These are phyloP conservation scores for Nothobranchius kuhntae DNA, from an alignment of 2,113 vertebrate genomes.

Conservation along the genomic window DNA sequence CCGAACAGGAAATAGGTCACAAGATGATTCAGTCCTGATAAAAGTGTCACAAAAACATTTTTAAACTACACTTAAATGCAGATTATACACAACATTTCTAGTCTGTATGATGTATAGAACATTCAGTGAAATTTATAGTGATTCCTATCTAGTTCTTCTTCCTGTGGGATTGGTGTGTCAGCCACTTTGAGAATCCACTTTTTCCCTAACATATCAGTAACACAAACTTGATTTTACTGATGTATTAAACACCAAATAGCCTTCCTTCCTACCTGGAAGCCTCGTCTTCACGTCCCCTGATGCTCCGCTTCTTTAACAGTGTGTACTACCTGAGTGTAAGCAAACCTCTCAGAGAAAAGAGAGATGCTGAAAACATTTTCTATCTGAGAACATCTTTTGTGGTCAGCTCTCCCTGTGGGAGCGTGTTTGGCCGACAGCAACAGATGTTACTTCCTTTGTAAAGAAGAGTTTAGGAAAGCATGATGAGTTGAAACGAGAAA, in stretches of 20 bases:
- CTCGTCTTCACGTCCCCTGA: neutral
- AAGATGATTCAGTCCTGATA: too few species aligned
- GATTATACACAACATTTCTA: too few species aligned
- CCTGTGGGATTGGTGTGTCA: too few species aligned
- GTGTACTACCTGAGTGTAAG: conserved; percentile 1
- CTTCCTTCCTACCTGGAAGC: neutral
- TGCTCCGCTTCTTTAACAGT: conserved; percentile 8
- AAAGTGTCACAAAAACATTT: too few species aligned
- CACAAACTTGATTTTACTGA: neutral
- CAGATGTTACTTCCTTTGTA: conserved; percentile 30
- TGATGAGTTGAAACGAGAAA: neutral
- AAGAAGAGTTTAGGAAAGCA: neutral
- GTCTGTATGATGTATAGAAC: too few species aligned
- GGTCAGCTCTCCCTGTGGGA: conserved; percentile 28
- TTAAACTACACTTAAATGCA: too few species aligned
- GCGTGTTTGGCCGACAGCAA: conserved; percentile 12
- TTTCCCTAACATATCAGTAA: neutral
- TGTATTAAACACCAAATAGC: neutral
- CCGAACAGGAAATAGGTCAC: too few species aligned
- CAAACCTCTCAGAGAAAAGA: conserved; percentile 13
- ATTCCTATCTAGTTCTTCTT: too few species aligned
- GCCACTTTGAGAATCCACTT: neutral
- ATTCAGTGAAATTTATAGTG: too few species aligned
- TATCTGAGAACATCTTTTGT: conserved; percentile 22
- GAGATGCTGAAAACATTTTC: conserved; percentile 24